Conservation (phyloP, 2,113 vertebrate genomes). For the Marcusenius ussheri region DNA sequence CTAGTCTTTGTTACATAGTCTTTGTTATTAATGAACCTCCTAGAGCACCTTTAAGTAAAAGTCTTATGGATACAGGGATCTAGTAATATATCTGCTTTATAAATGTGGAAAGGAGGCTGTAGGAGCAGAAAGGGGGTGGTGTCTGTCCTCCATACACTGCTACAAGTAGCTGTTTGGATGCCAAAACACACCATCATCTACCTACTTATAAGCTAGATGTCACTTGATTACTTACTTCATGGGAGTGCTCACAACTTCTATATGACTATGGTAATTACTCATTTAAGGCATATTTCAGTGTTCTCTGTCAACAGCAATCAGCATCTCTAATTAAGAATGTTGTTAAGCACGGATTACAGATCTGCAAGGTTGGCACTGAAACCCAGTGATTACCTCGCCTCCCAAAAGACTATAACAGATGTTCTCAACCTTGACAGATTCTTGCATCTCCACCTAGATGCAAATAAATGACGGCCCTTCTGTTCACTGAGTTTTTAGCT, state of each 20-base stretch:
- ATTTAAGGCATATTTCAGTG: background rate
- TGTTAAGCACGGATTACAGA: background rate
- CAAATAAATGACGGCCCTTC: background rate
- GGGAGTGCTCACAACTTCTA: background rate
- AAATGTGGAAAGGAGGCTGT: background rate
- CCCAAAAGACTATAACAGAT: background rate
- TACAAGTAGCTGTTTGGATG: background rate
- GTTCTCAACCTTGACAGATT: background rate
- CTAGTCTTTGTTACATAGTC: background rate
- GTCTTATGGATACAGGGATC: background rate
- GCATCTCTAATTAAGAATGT: background rate
- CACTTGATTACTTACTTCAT: background rate
- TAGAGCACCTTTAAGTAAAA: background rate
- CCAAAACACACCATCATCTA: background rate
- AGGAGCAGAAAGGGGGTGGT: background rate
- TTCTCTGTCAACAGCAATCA: conserved; percentile 7
- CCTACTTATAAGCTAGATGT: background rate
- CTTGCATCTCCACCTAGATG: background rate
- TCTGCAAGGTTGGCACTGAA: background rate
- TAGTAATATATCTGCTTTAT: background rate
- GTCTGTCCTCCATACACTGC: background rate
- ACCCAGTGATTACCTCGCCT: background rate
- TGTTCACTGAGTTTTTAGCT: background rate
- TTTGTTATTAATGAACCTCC: background rate
- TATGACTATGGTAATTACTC: background rate